Evolutionary conservation across 2,797 vertebrate genomes (phyloP).

Genomic region (Leuciscus waleckii): DNA sequence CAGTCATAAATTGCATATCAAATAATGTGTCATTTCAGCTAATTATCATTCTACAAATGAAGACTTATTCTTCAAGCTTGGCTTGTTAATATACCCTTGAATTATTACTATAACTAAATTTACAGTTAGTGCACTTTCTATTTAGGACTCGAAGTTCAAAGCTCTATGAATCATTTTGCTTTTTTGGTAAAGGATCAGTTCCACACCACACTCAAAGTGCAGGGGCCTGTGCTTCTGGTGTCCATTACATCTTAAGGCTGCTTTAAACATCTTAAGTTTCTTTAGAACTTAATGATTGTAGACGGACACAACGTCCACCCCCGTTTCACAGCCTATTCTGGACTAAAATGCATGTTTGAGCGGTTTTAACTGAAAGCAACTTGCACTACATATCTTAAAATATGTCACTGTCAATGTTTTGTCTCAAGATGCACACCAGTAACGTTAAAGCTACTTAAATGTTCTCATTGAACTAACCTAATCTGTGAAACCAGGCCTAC

Average conservation of each 20-base stretch:
- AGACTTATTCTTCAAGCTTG: neutral
- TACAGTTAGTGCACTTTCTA: neutral
- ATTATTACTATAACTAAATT: neutral
- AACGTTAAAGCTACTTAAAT: neutral
- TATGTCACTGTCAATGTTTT: neutral
- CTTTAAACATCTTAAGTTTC: neutral
- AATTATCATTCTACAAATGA: neutral
- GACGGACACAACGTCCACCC: neutral
- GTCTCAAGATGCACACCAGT: neutral
- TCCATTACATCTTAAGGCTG: constrained; percentile 1
- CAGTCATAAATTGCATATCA: neutral
- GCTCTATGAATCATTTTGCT: constrained; percentile 60
- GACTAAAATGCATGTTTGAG: too few species aligned
- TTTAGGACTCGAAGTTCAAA: constrained; percentile 62
- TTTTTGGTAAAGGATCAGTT: constrained; percentile 57
- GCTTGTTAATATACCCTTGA: neutral
- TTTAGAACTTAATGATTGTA: neutral
- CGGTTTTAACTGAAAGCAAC: neutral
- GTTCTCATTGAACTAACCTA: neutral
- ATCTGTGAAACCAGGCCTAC: neutral
- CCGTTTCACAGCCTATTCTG: neutral
- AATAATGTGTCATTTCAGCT: neutral
- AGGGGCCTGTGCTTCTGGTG: constrained; percentile 34
- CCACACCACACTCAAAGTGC: constrained; percentile 58
- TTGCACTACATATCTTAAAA: neutral